Evolutionary conservation across 2,888 invertebrate genomes (phyloP), one percentile per base, ranked within the genome.

Genomic region (Cephus pygmeus): DNA sequence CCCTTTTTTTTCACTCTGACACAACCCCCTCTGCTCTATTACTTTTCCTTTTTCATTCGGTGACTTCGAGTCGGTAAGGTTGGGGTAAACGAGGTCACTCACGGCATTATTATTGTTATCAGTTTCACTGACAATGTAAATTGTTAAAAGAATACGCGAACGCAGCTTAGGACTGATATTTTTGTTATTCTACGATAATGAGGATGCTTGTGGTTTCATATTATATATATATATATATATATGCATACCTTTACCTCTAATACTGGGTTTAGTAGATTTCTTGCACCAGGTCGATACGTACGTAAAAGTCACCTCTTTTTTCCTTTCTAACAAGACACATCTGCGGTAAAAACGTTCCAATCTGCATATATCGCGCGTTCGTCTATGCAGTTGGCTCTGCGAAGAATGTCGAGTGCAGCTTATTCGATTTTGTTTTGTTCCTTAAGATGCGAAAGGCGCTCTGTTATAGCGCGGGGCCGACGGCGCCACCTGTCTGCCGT

Each of bases 401-500:
- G 23, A 56, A 56, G 56, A 56, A 56, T 56, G 23, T 23, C 15
- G 56, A 23, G 23, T 56, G 56, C 23, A 56, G 56, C 9, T 23
- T 23, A 56, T 56, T 56, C 23, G 23, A 56, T 56, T 56, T 56
- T 56, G 0, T 23, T 56, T 23, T 56, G 0, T 56, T 56, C 23
- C 23, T 23, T 56, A 56, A 23, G 56, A 56, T 56, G 23, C 56
- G 56, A 56, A 9, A 56, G 56, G 56, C 56, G 56, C 56, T 23
- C 56, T 56, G 23, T 56, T 56, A 23, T 23, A 56, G 23, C 15
- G 56, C 23, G 56, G 79, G 80, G 77, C 79, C 35, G 71, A 79
- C 79, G 82, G 80, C 83, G 83, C 83, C 83, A 83, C 83, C 83
- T 83, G 83, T 83, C 77, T 81, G 81, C 69, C 73, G 71, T 81